Conservation (phyloP, 2,888 invertebrate genomes). For the Saturnia pavonia region DNA sequence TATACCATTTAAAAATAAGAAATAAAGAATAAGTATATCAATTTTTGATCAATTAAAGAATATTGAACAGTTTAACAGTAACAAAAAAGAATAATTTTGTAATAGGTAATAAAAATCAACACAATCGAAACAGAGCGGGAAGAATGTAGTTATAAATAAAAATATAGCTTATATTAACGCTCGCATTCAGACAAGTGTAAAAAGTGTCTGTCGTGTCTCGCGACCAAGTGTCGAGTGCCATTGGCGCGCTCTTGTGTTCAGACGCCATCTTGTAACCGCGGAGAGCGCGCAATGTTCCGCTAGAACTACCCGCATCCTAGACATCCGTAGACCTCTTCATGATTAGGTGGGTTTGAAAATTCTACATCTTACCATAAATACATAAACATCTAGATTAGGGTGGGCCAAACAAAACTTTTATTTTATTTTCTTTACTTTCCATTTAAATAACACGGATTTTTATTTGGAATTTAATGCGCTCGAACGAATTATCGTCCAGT, state of each 20-base stretch:
- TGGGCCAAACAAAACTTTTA: too few species aligned
- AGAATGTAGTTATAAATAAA: neutral
- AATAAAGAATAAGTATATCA: too few species aligned
- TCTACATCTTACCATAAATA: neutral
- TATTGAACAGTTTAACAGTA: too few species aligned
- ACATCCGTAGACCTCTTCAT: constrained; percentile 38
- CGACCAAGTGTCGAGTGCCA: constrained; percentile 48
- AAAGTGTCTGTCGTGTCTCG: constrained; percentile 56
- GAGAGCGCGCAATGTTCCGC: constrained; percentile 43
- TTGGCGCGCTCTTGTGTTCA: constrained; percentile 43
- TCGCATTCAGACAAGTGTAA: constrained; percentile 7
- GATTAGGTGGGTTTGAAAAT: constrained; percentile 29
- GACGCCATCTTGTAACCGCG: constrained; percentile 59
- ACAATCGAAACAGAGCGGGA: neutral
- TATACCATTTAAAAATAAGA: too few species aligned
- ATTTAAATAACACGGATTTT: too few species aligned
- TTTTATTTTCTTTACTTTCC: too few species aligned
- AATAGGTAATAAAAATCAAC: neutral
- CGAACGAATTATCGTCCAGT: too few species aligned
- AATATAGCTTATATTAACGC: neutral
- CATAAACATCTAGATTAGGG: neutral
- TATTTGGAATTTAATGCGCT: too few species aligned
- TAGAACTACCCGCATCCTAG: constrained; percentile 35
- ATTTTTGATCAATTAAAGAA: too few species aligned
- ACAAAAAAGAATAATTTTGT: neutral